Base-by-base conservation (phyloP, 92 coral and sea anemone genomes). In the Epizoanthus rinbou region DNA sequence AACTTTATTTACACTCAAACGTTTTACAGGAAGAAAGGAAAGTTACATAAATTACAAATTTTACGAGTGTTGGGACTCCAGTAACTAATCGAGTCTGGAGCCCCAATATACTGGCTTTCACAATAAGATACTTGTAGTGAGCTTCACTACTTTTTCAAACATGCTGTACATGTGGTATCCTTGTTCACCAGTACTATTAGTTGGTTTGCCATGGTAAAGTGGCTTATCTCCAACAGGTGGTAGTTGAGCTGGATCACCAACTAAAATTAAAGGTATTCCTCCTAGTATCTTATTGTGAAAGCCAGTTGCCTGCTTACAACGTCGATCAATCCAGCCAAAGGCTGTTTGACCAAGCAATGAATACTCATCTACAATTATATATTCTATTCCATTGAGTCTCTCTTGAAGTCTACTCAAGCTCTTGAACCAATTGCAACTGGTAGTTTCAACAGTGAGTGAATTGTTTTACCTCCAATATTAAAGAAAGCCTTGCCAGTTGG, bases 241-340 rank as follows among this genome's bases (percentile, higher is more conserved):
- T 23, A 69, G 24, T 9, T 69, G 74, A 17, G 50, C 74, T 43
- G 50, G 50, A 43, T 43, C 50, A 43, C 50, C 50, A 5, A 43
- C 50, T 43, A 43, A 6, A 6, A 43, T 43, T 25, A 82, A 19
- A 70, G 80, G 70, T 17, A 69, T 71, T 82, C 69, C 80, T 52
- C 86, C 86, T 14, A 71, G 70, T 0, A 82, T 14, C 15, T 71
- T 69, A 33, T 82, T 66, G 70, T 56, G 35, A 18, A 41, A 69
- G 4, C 80, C 80, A 2, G 86, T 69, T 69, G 86, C 86, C 70
- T 82, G 86, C 57, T 71, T 82, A 56, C 86, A 82, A 1, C 80
- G 86, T 17, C 56, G 57, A 31, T 82, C 68, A 43, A 82, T 82
- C 86, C 86, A 82, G 39, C 86, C 86, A 69, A 82, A 82, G 0